Evolutionary conservation across 2,113 vertebrate genomes (phyloP), one percentile per base, ranked within the genome.

Genomic region (Ciconia maguari): DNA sequence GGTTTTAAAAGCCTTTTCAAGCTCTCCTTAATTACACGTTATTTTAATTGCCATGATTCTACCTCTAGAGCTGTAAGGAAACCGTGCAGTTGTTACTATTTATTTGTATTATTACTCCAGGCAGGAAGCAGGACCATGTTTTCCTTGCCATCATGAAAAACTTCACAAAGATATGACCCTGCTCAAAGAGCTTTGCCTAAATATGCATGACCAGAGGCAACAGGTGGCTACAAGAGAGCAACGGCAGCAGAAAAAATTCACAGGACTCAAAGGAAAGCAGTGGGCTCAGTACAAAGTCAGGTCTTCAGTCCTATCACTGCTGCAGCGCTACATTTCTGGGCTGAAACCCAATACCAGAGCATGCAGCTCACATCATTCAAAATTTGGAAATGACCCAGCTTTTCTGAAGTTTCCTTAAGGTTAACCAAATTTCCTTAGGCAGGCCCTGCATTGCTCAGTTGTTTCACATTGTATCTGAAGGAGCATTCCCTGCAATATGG

Each of bases 1-100:
- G 58, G 32, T 54, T 93, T 87, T 82, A 94, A 95, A 96, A 85
- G 75, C 87, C 66, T 93, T 94, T 95, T 96, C 82, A 94, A 87
- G 65, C 51, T 83, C 60, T 94, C 79, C 71, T 94, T 94, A 94
- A 88, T 83, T 95, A 62, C 66, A 70, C 27, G 16, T 70, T 90
- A 75, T 78, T 93, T 93, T 84, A 87, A 87, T 78, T 86, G 48
- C 64, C 34, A 11, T 26, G 54, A 88, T 81, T 92, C 68, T 62
- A 91, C 70, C 25, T 92, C 54, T 60, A 92, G 68, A 90, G 36
- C 64, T 86, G 42, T 42, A 83, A 93, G 36, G 51, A 16, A 93
- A 64, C 30, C 0, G 0, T 36, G n/a, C 11, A 77, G n/a, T 92
- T 71, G 38, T 48, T 78, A 57, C 48, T 89, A 49, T 79, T 80